Percentiles rank a stretch among this genome's conserved stretches.
These are phyloP conservation scores for Strigamia crassipes DNA, from an alignment of 2,888 invertebrate genomes.

Conservation along the genomic window DNA sequence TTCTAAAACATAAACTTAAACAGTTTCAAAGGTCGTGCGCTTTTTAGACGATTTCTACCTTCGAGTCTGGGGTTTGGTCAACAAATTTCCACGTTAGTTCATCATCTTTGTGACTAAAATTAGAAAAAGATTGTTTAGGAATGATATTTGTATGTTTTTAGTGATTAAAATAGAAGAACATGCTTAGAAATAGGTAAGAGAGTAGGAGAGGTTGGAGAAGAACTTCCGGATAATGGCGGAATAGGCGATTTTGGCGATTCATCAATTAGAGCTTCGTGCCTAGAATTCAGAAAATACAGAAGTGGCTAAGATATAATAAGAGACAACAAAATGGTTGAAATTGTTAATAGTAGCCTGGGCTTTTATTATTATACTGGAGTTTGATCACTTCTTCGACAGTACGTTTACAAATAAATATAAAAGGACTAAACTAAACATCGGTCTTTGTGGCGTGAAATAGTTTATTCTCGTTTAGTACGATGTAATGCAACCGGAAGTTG, in stretches of 20 bases:
- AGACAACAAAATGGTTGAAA: no score
- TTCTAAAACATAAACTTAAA: conserved; percentile 13
- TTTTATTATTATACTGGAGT: no score
- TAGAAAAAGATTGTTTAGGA: neutral
- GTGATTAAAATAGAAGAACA: neutral
- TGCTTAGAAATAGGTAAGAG: neutral
- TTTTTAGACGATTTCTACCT: neutral
- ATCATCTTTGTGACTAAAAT: conserved; percentile 6
- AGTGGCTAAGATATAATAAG: neutral
- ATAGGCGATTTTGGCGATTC: neutral
- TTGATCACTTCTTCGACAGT: no score
- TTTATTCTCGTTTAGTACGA: no score
- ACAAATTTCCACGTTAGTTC: neutral
- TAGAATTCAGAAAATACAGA: neutral
- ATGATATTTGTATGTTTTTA: neutral
- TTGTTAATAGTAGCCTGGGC: no score
- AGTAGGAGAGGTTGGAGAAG: neutral
- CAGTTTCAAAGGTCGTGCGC: neutral
- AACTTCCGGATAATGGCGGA: neutral
- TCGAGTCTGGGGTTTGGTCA: neutral
- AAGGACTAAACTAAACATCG: no score
- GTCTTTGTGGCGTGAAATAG: no score
- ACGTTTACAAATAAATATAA: no score
- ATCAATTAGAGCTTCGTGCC: neutral
- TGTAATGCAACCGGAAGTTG: no score